Percentiles rank a stretch among this genome's conserved stretches.
Conservation (phyloP, 1,140 invertebrate genomes). For the Prorops nasuta region DNA sequence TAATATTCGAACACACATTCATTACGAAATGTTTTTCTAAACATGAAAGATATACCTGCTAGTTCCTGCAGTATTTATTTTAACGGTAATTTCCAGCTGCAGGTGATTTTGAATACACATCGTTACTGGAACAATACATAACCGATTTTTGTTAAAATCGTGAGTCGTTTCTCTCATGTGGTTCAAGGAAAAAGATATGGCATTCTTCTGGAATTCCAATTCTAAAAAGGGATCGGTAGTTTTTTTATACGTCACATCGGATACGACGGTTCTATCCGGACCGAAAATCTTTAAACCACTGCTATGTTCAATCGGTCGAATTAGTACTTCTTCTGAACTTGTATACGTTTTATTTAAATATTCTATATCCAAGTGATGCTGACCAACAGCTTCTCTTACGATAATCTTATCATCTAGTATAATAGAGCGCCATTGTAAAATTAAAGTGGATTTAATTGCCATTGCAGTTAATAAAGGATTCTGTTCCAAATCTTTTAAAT, state of each 20-base stretch:
- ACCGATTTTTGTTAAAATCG: constrained; percentile 41
- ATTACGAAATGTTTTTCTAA: no score
- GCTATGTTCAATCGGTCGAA: constrained; percentile 38
- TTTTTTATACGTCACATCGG: constrained; percentile 20
- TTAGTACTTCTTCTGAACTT: constrained; percentile 37
- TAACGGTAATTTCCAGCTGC: constrained; percentile 36
- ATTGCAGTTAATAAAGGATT: constrained; percentile 19
- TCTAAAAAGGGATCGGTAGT: constrained; percentile 34
- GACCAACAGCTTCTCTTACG: constrained; percentile 43
- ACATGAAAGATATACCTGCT: constrained; percentile 40
- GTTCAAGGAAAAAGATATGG: constrained; percentile 42
- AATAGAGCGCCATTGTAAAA: constrained; percentile 46
- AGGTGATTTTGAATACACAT: constrained; percentile 52
- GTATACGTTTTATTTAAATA: constrained; percentile 45
- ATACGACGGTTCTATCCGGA: constrained; percentile 44
- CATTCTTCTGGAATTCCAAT: constrained; percentile 38
- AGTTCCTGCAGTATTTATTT: constrained; percentile 48
- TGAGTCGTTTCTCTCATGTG: constrained; percentile 41
- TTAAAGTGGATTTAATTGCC: constrained; percentile 42
- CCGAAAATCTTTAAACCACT: constrained; percentile 51
- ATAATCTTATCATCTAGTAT: constrained; percentile 38
- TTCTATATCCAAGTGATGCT: constrained; percentile 50
- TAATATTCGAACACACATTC: no score
- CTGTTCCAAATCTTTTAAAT: constrained; percentile 15
- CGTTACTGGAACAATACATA: constrained; percentile 45